These are phyloP conservation scores for Xiphorhynchus elegans DNA, from an alignment of 2,113 vertebrate species.

Conservation along the genomic window DNA sequence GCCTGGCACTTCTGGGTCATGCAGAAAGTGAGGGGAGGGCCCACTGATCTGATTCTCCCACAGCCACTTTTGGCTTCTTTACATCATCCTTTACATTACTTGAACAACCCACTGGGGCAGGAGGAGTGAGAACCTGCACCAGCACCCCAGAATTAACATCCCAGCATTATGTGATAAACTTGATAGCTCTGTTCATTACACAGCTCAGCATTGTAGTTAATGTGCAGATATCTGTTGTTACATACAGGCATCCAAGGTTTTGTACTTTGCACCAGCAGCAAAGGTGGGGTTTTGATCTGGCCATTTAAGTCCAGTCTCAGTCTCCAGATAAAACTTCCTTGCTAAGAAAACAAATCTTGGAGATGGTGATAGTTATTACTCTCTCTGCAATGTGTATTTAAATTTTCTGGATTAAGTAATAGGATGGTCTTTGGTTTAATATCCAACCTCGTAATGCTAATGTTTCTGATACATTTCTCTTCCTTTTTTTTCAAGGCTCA, in stretches of 20 bases:
- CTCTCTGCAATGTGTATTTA: background rate
- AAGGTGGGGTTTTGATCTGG: background rate
- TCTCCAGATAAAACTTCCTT: background rate
- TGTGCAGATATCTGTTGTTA: background rate
- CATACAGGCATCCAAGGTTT: background rate
- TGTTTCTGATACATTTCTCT: background rate
- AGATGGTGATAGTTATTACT: background rate
- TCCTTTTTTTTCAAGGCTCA: conserved; percentile 76
- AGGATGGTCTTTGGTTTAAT: background rate
- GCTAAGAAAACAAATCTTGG: background rate
- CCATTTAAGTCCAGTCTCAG: background rate
- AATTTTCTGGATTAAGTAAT: background rate
- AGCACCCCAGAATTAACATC: background rate
- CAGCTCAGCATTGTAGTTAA: background rate
- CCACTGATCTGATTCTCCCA: background rate
- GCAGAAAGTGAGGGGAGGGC: background rate
- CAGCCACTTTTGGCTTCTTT: background rate
- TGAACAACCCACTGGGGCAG: background rate
- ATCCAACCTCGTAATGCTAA: background rate
- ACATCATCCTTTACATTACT: background rate
- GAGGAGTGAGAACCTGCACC: background rate
- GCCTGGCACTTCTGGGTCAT: background rate
- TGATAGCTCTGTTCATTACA: background rate
- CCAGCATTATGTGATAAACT: background rate
- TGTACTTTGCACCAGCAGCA: background rate